Evolutionary conservation across 2,888 invertebrate species (phyloP), one percentile per base, ranked within the genome.

Genomic region (Eristalis intricaria): DNA sequence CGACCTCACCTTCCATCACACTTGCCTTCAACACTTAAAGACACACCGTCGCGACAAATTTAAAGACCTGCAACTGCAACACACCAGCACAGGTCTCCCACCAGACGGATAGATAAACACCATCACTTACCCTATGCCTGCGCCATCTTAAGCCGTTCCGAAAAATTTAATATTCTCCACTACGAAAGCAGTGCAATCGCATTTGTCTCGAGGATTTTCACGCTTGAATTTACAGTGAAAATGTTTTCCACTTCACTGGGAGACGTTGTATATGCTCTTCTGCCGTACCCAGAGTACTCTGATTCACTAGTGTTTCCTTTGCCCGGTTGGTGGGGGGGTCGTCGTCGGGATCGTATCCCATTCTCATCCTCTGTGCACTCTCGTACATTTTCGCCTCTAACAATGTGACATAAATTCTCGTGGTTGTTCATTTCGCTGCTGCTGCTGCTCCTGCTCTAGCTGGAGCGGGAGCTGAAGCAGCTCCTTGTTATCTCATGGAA

Each of bases 321-420:
- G 64, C 35, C n/a, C n/a, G n/a, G 19, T 29, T 35, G 26, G 5
- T 2, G 13, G 11, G 13, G 11, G n/a, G 38, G 40, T 29, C 15
- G 56, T 15, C 19, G 56, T 56, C 15, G 66, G 26, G 32, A 32
- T 26, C 61, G n/a, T 35, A 23, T 29, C 69, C 35, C 64, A 32
- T 64, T 43, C 50, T 64, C 5, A 65, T 70, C 71, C 43, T 29
- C 38, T 1, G 19, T 65, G 29, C 63, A 64, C 64, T 50, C 40
- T 75, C 63, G 68, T 69, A 74, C 50, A 70, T 78, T 69, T 82
- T 64, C 78, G 63, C 78, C 71, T 82, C 38, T 56, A 82, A 86
- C 85, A 82, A 78, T 82, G 73, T 86, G 82, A 82, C 82, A 82
- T 86, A 86, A 82, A 82, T 86, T 82, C 77, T 82, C 23, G 68